Evolutionary conservation across 2,113 vertebrate species (phyloP).

Genomic region (Malurus elegans): DNA sequence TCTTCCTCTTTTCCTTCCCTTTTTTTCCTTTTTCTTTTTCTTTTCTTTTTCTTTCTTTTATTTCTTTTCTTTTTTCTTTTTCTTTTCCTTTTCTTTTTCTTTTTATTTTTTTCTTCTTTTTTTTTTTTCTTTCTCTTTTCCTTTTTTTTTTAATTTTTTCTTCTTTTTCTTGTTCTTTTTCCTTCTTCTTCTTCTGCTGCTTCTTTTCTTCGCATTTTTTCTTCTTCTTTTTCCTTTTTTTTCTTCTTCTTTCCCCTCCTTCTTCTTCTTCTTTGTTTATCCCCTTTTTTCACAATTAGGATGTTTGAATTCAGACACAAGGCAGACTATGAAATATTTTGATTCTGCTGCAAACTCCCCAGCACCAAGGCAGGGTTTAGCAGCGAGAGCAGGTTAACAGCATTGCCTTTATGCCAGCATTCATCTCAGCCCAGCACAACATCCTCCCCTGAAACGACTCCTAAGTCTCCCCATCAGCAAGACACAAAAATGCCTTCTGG

Average conservation of each 20-base stretch:
- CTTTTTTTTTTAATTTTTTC: rapidly evolving
- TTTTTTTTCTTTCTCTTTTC: rapidly evolving
- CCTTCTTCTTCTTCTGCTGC: rapidly evolving
- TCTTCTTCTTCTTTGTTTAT: rapidly evolving
- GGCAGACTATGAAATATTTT: neutral
- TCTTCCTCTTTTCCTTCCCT: rapidly evolving
- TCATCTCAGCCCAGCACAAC: neutral
- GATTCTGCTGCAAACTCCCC: neutral
- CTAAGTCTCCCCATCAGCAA: neutral
- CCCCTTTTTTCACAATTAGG: rapidly evolving
- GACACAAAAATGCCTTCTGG: slow-evolving; percentile 17
- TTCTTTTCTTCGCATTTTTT: rapidly evolving
- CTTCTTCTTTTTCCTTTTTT: rapidly evolving
- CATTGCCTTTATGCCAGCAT: neutral
- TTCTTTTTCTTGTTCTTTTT: rapidly evolving
- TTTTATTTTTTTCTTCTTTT: rapidly evolving
- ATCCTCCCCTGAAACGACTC: neutral
- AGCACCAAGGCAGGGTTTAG: neutral
- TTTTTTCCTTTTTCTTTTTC: rapidly evolving
- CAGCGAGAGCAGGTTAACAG: neutral
- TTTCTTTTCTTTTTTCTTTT: rapidly evolving
- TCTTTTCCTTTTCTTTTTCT: rapidly evolving
- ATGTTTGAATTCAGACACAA: neutral
- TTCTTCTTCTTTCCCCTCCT: too few relatives aligned
- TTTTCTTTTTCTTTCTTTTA: rapidly evolving